Percentiles rank a stretch among this genome's conserved stretches.
Evolutionary conservation across 2,113 vertebrate species (phyloP).

Genomic region (Pica pica): DNA sequence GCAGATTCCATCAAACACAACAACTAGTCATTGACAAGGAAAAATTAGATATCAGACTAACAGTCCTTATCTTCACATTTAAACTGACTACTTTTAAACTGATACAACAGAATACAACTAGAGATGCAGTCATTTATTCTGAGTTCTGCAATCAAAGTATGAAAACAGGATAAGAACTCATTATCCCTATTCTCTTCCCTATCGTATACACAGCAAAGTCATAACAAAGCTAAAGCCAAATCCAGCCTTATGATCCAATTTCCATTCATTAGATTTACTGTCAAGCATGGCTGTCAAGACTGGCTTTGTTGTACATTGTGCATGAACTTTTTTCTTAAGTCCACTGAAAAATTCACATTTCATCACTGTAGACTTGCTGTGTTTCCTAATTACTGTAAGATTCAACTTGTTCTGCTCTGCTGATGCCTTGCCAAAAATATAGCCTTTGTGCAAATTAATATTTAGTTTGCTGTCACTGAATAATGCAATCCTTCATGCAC

Average conservation of each 20-base stretch:
- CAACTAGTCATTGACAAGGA: neutral
- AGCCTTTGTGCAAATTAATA: neutral
- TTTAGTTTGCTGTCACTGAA: slow-evolving; percentile 41
- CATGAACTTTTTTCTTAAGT: neutral
- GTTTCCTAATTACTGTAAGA: slow-evolving; percentile 44
- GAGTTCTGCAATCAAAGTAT: neutral
- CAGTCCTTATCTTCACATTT: neutral
- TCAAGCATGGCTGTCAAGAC: neutral
- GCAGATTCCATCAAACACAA: neutral
- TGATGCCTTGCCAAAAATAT: slow-evolving; percentile 30
- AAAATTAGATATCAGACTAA: neutral
- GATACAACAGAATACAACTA: neutral
- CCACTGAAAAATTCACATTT: slow-evolving; percentile 31
- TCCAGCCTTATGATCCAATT: neutral
- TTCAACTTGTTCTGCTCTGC: slow-evolving; percentile 18
- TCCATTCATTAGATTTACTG: slow-evolving; percentile 1
- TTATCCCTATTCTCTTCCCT: neutral
- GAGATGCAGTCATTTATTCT: neutral
- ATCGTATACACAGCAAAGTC: neutral
- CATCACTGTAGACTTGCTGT: neutral
- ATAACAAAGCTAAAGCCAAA: neutral
- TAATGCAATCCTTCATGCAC: neutral
- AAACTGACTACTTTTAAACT: neutral
- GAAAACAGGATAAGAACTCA: neutral
- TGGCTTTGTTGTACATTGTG: neutral